Percentiles rank a stretch among this genome's conserved stretches.
phyloP scores from a whole-genome alignment of 2,888 invertebrate genomes.

The Iselma pallidipennis region DNA sequence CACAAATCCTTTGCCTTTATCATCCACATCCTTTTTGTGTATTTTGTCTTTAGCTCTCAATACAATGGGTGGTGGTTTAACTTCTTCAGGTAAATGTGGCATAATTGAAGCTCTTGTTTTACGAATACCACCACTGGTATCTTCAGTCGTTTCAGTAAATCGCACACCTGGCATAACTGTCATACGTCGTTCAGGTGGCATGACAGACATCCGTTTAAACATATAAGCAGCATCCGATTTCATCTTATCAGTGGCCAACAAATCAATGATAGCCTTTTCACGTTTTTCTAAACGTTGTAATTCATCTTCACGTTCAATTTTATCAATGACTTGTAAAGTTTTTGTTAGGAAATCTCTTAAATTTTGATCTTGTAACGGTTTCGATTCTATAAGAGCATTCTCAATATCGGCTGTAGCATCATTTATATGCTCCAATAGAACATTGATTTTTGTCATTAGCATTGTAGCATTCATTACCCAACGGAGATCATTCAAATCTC shows the following conservation, averaged over 20 bases:
- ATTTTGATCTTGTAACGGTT: constrained; percentile 46
- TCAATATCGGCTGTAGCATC: constrained; percentile 55
- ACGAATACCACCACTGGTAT: not conserved
- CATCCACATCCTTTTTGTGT: not conserved
- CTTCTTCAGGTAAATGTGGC: constrained; percentile 15
- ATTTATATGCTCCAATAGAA: constrained; percentile 55
- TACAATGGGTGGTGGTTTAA: not conserved
- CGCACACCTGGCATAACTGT: constrained; percentile 58
- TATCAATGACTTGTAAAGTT: constrained; percentile 50
- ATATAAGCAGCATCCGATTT: constrained; percentile 55
- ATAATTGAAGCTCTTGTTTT: constrained; percentile 13
- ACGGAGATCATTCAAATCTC: constrained; percentile 38
- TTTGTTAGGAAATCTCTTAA: constrained; percentile 48
- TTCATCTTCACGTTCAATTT: constrained; percentile 51
- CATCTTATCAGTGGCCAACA: constrained; percentile 53
- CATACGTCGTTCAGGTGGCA: constrained; percentile 55
- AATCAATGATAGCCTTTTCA: constrained; percentile 53
- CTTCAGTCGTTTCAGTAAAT: constrained; percentile 7
- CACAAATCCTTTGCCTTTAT: constrained; percentile 17
- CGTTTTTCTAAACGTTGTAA: constrained; percentile 50
- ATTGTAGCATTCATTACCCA: constrained; percentile 57
- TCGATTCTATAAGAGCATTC: constrained; percentile 44
- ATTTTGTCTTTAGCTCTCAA: not conserved
- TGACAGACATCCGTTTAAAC: constrained; percentile 55
- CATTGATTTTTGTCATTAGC: constrained; percentile 54